These are phyloP conservation scores for Hippoglossus stenolepis DNA, from an alignment of 2,113 vertebrate genomes.

Conservation along the genomic window DNA sequence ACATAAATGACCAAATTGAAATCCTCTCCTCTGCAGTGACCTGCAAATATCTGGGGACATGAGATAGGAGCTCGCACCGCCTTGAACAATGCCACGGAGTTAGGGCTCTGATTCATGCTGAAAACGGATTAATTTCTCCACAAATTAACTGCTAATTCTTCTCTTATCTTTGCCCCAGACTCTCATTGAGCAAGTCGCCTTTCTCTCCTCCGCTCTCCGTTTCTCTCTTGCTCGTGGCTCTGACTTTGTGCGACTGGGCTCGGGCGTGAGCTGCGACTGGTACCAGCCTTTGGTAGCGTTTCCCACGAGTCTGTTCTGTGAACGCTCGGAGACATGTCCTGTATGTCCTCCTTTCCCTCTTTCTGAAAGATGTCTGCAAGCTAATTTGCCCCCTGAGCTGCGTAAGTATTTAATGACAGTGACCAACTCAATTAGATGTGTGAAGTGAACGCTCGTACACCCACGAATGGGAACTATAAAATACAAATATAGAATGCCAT, in stretches of 20 bases:
- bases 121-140: conserved; percentile 81
- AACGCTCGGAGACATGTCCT: conserved; percentile 49
- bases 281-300: conserved; percentile 26
- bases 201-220: conserved; percentile 33
- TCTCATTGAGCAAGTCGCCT: conserved; percentile 65
- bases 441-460: conserved; percentile 30
- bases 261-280: conserved; percentile 34
- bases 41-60: conserved; percentile 79
- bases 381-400: conserved; percentile 54
- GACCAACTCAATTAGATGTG: conserved; percentile 58
- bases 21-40: conserved; percentile 77
- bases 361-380: conserved; percentile 34
- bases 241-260: conserved; percentile 51
- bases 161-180: conserved; percentile 80
- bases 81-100: conserved; percentile 73
- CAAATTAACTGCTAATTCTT: conserved; percentile 82
- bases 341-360: conserved; percentile 50
- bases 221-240: conserved; percentile 33
- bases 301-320: conserved; percentile 39
- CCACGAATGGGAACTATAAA: conserved; percentile 4
- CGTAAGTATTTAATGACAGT: conserved; percentile 55
- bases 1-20: conserved; percentile 79
- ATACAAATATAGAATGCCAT: conserved; percentile 11
- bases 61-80: conserved; percentile 71
- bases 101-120: conserved; percentile 62